Base-by-base conservation (phyloP, 2,888 invertebrate species). In the Bombyx huttoni region DNA sequence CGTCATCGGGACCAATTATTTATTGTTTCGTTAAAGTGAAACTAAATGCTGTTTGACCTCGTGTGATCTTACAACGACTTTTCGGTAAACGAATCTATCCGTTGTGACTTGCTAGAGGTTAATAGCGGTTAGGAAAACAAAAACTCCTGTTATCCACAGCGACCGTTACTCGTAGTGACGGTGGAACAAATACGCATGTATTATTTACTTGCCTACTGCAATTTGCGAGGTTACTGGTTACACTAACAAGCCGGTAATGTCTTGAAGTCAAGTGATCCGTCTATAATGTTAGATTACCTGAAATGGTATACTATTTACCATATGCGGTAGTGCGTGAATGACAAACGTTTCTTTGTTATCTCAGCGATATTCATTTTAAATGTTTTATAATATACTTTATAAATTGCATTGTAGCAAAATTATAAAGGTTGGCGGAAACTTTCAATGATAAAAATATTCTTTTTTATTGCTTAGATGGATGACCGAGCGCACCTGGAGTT, bases 171-270 rank as follows among this genome's bases (percentile, higher is more conserved):
- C 52, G 54, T 49, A 52, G 53, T 53, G 61, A 54, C 61, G 61
- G 68, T 65, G 71, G 68, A 75, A 74, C 73, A 62, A 68, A 76
- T 72, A 60, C 53, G 53, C 60, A 61, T 58, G 64, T 65, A 68
- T 70, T 66, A 61, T 61, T 59, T 55, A 63, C 62, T 67, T 63
- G 59, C 54, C 56, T 59, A 59, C 56, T 61, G 56, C 60, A 63
- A 64, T 56, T 59, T 61, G 63, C 65, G 62, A 60, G 56, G 56
- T 59, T 56, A 57, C 53, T 24, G 24, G 54, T 54, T 58, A 56
- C 56, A 55, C 50, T 50, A 14, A 56, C 56, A 54, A 55, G 52
- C 51, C 51, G 54, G 56, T 53, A 51, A 53, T 61, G 57, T 66
- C 64, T 62, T 65, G 66, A 64, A 63, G 67, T 66, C 61, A 58